Evolutionary conservation across 2,888 invertebrate genomes (phyloP), one percentile per base, ranked within the genome.

Genomic region (Perdita meconis): DNA sequence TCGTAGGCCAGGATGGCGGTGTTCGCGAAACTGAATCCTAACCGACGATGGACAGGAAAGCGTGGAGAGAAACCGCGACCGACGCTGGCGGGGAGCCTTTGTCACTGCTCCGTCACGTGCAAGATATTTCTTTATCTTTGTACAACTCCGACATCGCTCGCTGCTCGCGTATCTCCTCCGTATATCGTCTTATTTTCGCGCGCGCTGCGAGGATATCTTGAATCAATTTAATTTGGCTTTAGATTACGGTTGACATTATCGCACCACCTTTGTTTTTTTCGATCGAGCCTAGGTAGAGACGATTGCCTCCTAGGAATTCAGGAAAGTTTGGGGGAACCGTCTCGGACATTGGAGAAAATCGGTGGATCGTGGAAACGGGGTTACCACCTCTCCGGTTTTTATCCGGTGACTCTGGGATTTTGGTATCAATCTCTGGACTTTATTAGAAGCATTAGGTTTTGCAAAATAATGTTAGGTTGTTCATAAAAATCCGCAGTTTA

Each of bases 201-300:
- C 50, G 30, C 19, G 19, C 47, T 10, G 19, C 47, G 24, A 12
- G 44, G 61, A 64, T 78, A 78, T 78, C 78, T 78, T 77, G 63
- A 77, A 78, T 78, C 78, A 78, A 78, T 72, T 78, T 79, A 71
- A 79, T 72, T 72, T 79, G 57, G 78, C 78, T 78, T 67, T 71
- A 77, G 78, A 79, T 79, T 78, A 60, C 71, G 44, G n/a, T n/a
- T 6, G 50, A 2, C 40, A 56, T 65, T 72, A 78, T 78, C 78
- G 47, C 50, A 40, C 8, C 59, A 59, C 34, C 57, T 38, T 57
- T 77, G 63, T 71, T 61, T 59, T n/a, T 38, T 64, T 72, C 40
- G 38, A 64, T 64, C 40, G 75, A 12, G 16, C 38, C 22, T 19
- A 56, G 61, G 42, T 16, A 60, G 16, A 36, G 36, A 36, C 12